Conservation (phyloP, 1,140 invertebrate species). For the Drosophila pandora region DNA sequence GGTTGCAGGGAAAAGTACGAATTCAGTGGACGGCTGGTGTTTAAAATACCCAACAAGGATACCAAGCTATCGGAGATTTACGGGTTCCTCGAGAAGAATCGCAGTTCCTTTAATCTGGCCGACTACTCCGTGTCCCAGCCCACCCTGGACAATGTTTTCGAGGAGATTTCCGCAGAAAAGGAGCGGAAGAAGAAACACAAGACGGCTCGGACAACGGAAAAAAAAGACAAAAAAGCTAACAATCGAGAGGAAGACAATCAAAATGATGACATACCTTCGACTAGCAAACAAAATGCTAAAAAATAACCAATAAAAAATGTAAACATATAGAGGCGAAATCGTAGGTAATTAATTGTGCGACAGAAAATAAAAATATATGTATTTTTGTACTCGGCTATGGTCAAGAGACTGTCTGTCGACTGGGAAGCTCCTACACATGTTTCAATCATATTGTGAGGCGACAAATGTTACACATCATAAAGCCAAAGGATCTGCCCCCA, state of each 20-base stretch:
- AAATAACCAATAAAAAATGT: too few relatives aligned
- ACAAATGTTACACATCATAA: slow-evolving; percentile 57
- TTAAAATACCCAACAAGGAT: slow-evolving; percentile 86
- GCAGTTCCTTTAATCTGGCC: slow-evolving; percentile 86
- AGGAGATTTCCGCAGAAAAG: slow-evolving; percentile 44
- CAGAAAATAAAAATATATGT: too few relatives aligned
- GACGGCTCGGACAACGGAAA: background rate
- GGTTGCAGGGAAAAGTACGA: slow-evolving; percentile 83
- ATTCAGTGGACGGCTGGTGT: slow-evolving; percentile 86
- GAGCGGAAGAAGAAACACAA: background rate
- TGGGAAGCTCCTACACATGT: slow-evolving; percentile 39
- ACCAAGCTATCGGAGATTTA: slow-evolving; percentile 89
- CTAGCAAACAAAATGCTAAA: background rate
- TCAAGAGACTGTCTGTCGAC: background rate
- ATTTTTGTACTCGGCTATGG: background rate
- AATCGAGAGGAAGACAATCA: background rate
- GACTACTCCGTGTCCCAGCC: slow-evolving; percentile 93
- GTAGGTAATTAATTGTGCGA: too few relatives aligned
- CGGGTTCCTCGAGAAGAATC: slow-evolving; percentile 88
- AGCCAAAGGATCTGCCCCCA: slow-evolving; percentile 3
- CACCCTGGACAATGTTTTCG: slow-evolving; percentile 90
- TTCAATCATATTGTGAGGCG: slow-evolving; percentile 48
- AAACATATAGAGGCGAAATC: too few relatives aligned
- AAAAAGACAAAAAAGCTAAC: background rate
- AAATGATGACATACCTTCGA: background rate